Percentiles rank a stretch among this genome's conserved stretches.
Conservation (phyloP, 2,797 vertebrate genomes). For the Enteromius trimaculatus region DNA sequence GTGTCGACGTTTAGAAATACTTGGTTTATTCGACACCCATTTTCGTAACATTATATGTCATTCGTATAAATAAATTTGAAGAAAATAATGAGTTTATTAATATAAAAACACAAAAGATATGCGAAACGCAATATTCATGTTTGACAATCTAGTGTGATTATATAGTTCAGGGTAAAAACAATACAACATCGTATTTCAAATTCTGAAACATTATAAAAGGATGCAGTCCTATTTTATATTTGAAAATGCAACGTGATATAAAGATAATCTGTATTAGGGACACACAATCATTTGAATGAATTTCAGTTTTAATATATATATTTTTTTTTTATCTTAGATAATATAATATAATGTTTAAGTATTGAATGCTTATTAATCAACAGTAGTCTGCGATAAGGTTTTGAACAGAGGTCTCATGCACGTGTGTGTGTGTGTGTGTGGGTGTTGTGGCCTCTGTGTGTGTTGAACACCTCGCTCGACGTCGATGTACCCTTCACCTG, state of each 20-base stretch:
- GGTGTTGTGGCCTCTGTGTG: constrained; percentile 30
- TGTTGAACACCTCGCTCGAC: constrained; percentile 31
- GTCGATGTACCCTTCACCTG: constrained; percentile 17
- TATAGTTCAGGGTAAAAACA: not conserved
- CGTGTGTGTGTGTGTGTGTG: constrained; percentile 22
- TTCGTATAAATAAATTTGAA: not conserved
- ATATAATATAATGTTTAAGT: not conserved
- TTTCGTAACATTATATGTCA: not conserved
- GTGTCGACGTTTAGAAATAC: not conserved
- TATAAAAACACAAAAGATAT: not conserved
- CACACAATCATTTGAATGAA: not conserved
- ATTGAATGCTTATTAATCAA: not conserved
- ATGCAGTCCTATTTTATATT: not conserved
- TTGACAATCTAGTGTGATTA: not conserved
- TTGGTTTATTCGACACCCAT: not conserved
- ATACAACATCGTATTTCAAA: not conserved
- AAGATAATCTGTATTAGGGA: not conserved
- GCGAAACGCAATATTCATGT: not conserved
- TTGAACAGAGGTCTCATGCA: constrained; percentile 32
- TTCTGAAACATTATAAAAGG: not conserved
- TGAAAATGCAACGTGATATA: not conserved
- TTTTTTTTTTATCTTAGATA: no score
- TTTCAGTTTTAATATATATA: not conserved
- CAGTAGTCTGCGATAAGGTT: constrained; percentile 36
- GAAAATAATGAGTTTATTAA: not conserved